Evolutionary conservation across 2,113 vertebrate species (phyloP), one percentile per base, ranked within the genome.

Genomic region (Neogobius melanostomus): DNA sequence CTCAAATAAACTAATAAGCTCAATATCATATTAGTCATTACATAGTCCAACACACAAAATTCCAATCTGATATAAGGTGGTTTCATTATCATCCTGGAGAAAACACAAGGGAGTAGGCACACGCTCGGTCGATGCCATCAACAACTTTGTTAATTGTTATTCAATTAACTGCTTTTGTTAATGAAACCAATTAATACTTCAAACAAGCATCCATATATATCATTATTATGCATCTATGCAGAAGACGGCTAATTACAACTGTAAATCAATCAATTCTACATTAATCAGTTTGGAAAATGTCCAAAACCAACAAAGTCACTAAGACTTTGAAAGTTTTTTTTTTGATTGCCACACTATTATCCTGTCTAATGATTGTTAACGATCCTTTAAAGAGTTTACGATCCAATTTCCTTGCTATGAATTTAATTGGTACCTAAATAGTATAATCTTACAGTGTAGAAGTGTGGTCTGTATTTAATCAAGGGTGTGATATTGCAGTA

Each of bases 141-240:
- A 87, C 84, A 87, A 88, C 85, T 90, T 89, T 89, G 88, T 86
- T 90, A 90, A 90, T 91, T 90, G 89, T 92, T 91, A 90, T 91
- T 93, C 84, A 91, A 91, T 92, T 90, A 92, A 89, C 77, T 85
- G 87, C 80, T 85, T 91, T 90, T 86, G 82, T 90, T 92, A 92
- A 93, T 93, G 84, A 91, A 92, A 88, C 84, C 90, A 91, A 92
- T 93, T 93, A 91, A 90, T 91, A 88, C 79, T 74, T 89, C 85
- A 85, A 88, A 89, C 88, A 89, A 90, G 85, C 82, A 88, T 69
- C 82, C 72, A 87, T 75, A 89, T 90, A 86, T 90, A 85, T 74
- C 78, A 90, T 92, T 90, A 92, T 88, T 89, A 91, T 86, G 89
- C 90, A 89, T 90, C 88, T 87, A 87, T 85, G 90, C 86, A 90